Base-by-base conservation (phyloP, 1,140 invertebrate species). In the Saxidomus purpurata region DNA sequence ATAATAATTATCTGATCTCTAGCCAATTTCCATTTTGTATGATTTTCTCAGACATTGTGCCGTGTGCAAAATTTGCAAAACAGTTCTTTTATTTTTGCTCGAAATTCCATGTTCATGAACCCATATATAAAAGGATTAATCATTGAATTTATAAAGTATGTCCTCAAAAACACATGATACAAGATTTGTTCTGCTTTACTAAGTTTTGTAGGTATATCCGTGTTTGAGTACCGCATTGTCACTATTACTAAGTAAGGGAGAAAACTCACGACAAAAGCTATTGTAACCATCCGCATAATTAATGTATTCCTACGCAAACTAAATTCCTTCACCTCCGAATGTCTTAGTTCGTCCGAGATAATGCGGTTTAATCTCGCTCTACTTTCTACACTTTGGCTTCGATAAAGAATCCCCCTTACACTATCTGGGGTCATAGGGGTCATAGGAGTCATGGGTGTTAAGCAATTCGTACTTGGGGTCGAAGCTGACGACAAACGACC, bases 111-210 rank as follows among this genome's bases (percentile, higher is more conserved):
- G 31, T 89, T 89, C 87, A 89, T 89, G 36, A 89, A 89, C 11
- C 87, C 87, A 34, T 89, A 89, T 40, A 89, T 89, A 49, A 89
- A 89, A 11, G 87, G 87, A 63, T 89, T 89, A 0, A 89, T 84
- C 79, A 89, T 77, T 11, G 80, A 83, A 77, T 89, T 89, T 8
- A 89, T 55, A 59, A 89, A 89, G 47, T 89, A 89, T 4, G 79
- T 76, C 40, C 87, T 55, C 40, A 83, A 47, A 79, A 89, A 89
- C 28, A 82, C 52, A 34, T 83, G 79, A 63, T 89, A 83, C 22
- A 77, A 81, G 13, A 89, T 89, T 49, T 89, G 79, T 36, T 84
- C 69, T 1, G 59, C 19, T 47, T 74, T 67, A 34, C 71, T 74
- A 34, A 89, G n/a, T 59, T 82, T 55, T 28, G n/a, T 82, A 38